Base-by-base conservation (phyloP, 2,888 invertebrate species). In the Meloe dianella region DNA sequence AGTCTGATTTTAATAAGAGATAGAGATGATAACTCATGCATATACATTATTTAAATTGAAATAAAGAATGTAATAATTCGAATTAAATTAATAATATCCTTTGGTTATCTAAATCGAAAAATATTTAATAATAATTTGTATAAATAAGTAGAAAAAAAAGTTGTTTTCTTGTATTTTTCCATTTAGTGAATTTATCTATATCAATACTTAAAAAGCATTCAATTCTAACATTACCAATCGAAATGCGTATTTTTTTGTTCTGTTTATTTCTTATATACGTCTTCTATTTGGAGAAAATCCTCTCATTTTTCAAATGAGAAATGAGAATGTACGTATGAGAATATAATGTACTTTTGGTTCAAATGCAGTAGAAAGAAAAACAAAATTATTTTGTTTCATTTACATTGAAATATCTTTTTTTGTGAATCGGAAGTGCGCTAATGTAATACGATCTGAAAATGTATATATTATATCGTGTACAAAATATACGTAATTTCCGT, bases 401-500 rank as follows among this genome's bases (percentile, higher is more conserved):
- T 47, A 20, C 3, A 22, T 22, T 20, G 20, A 20, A 47, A 2
- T 2, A 9, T 9, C 20, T 20, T 47, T 47, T 47, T 47, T 20
- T 9, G 9, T 10, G 41, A 7, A 12, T 41, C 4, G 14, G 7
- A 35, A 35, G 4, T 47, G 47, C 8, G 17, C 10, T 47, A 20
- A 20, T 47, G 20, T 47, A 47, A 47, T 20, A 20, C 20, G 3
- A 22, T 9, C 20, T 22, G 20, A 47, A 20, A 20, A 20, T 47
- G 41, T 41, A n/a, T 47, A 5, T 20, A 47, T 47, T 12, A 20
- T 20, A 9, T 20, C 24, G n/a, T 27, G n/a, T 54, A 14, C 27
- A 10, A 54, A 27, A 54, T 14, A 54, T 14, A 54, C 14, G 27
- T 54, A 54, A 54, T 54, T 54, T 54, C 54, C 54, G 24, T 14